A percentile compares a stretch with the other conserved stretches of the same genome.
phyloP scores from a whole-genome alignment of 2,797 vertebrate genomes.

The Cryptoblepharus egeriae region DNA sequence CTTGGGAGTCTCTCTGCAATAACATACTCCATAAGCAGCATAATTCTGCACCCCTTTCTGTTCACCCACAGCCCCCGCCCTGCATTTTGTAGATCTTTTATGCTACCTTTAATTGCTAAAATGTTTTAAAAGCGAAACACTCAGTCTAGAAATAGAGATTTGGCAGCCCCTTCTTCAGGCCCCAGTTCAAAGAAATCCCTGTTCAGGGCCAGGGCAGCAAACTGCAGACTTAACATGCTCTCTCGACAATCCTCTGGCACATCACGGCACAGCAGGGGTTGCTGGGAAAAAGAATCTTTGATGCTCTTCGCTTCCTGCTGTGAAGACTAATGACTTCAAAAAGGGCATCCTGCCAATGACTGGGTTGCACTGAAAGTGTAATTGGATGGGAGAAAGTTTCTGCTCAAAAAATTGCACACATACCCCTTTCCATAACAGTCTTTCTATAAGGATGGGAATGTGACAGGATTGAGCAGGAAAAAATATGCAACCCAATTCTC shows the following conservation, averaged over 20 bases:
- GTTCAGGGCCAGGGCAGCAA: neutral
- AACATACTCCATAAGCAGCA: neutral
- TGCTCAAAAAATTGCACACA: neutral
- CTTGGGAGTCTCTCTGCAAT: neutral
- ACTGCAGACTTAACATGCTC: constrained; percentile 26
- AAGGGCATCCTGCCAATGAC: constrained; percentile 41
- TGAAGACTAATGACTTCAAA: constrained; percentile 74
- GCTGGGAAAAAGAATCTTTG: constrained; percentile 69
- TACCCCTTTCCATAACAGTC: neutral
- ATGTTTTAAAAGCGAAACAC: constrained; percentile 53
- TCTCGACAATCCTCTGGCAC: neutral
- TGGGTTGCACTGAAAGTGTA: neutral
- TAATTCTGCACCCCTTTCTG: neutral
- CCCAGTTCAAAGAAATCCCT: constrained; percentile 64
- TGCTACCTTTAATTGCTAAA: constrained; percentile 53
- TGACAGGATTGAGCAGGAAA: neutral
- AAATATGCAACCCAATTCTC: neutral
- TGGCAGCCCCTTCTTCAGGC: constrained; percentile 34
- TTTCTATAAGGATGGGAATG: neutral
- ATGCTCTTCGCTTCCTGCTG: constrained; percentile 67
- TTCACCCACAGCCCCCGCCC: neutral
- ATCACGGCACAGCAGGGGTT: constrained; percentile 25
- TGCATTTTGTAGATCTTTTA: neutral
- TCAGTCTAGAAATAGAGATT: constrained; percentile 10
- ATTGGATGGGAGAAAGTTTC: constrained; percentile 19